phyloP scores from a whole-genome alignment of 2,113 vertebrate genomes.

The Dipodomys stephensi region DNA sequence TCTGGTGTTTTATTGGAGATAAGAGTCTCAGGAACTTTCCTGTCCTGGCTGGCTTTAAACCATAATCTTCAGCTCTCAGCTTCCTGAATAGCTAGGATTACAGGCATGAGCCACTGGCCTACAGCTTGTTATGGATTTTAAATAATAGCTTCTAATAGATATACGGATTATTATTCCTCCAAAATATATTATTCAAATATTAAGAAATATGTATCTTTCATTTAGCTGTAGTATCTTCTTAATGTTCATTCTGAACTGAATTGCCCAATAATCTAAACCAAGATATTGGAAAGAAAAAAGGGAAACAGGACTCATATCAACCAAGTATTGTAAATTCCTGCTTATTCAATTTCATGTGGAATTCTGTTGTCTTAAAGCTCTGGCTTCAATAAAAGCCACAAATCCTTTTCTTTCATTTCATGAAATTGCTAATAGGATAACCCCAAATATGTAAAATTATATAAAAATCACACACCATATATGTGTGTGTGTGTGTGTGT shows the following conservation, averaged over 20 bases:
- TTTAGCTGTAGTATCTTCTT: background rate
- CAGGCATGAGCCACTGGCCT: no score
- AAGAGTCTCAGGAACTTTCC: no score
- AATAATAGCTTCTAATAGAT: background rate
- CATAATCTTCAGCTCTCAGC: no score
- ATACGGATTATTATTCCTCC: background rate
- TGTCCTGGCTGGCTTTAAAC: no score
- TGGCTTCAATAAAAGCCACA: background rate
- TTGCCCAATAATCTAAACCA: background rate
- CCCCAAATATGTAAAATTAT: background rate
- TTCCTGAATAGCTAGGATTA: no score
- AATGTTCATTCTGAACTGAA: background rate
- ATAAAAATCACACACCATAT: background rate
- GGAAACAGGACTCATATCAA: background rate
- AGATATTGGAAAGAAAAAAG: background rate
- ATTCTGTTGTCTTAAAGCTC: background rate
- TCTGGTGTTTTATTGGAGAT: no score
- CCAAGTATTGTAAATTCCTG: background rate
- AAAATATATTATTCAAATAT: no score
- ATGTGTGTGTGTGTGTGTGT: background rate
- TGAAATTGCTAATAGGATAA: background rate
- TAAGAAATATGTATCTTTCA: background rate
- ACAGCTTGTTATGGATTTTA: background rate
- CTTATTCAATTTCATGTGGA: background rate
- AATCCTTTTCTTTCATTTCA: background rate